Conservation (phyloP, 1,140 invertebrate species). For the Lasioglossum baleicum region DNA sequence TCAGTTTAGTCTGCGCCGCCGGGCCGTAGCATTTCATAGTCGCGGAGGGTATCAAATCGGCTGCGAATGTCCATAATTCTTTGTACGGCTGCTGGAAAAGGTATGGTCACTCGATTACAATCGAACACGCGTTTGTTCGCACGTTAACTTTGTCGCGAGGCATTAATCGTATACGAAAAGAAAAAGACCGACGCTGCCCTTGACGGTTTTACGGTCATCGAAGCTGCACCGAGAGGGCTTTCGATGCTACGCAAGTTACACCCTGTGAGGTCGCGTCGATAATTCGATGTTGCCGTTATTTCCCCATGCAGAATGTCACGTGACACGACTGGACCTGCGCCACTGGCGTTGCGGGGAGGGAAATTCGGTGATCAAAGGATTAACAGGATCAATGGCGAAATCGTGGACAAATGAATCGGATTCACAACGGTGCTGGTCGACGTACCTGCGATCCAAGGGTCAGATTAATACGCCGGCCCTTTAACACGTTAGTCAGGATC, state of each 20-base stretch:
- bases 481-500: background rate
- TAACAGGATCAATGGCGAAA: background rate
- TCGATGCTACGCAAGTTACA: background rate
- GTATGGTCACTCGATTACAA: background rate
- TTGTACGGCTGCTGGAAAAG: conserved; percentile 43
- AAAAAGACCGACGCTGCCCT: background rate
- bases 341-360: conserved; percentile 12
- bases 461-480: conserved; percentile 3
- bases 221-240: background rate
- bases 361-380: conserved; percentile 13
- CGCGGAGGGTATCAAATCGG: conserved; percentile 30
- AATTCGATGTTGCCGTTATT: conserved; percentile 27
- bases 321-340: conserved; percentile 40
- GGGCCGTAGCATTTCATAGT: conserved; percentile 33
- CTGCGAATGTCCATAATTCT: conserved; percentile 52
- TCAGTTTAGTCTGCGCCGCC: conserved; percentile 16
- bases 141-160: too few relatives aligned
- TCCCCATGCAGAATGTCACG: conserved; percentile 26
- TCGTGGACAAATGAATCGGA: too few relatives aligned
- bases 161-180: too few relatives aligned
- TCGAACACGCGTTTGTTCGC: background rate
- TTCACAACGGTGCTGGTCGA: background rate
- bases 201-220: background rate
- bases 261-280: conserved; percentile 46
- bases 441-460: conserved; percentile 43